Conservation (phyloP, 2,113 vertebrate species). For the Saguinus midas region DNA sequence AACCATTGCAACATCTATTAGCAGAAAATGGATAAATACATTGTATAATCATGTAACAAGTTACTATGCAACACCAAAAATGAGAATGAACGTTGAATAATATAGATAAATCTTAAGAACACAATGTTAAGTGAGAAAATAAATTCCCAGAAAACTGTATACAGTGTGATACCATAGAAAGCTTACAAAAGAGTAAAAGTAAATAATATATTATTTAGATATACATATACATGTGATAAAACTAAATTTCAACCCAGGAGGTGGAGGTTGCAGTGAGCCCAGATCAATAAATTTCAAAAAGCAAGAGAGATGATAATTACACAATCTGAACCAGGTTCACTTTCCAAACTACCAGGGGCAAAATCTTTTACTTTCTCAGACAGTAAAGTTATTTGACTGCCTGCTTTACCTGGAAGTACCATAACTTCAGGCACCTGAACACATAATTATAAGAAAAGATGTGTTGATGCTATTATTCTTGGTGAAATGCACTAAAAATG, state of each 20-base stretch:
- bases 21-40: background rate
- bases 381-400: background rate
- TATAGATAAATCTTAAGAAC: background rate
- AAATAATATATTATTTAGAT: background rate
- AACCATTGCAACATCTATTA: background rate
- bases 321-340: background rate
- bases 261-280: too few species aligned
- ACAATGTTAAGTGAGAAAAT: background rate
- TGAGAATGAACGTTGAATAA: background rate
- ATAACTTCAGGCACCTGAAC: background rate
- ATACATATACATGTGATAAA: background rate
- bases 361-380: background rate
- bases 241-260: background rate
- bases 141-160: background rate
- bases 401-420: background rate
- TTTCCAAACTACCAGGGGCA: background rate
- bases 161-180: background rate
- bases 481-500: background rate
- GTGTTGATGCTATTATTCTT: background rate
- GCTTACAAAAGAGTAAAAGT: background rate
- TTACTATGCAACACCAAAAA: background rate
- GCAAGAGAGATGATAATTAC: background rate
- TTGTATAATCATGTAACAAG: background rate
- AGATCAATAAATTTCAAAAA: background rate
- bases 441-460: background rate